These are phyloP conservation scores for Pogoniulus pusillus DNA, from an alignment of 2,797 vertebrate genomes.

Conservation along the genomic window DNA sequence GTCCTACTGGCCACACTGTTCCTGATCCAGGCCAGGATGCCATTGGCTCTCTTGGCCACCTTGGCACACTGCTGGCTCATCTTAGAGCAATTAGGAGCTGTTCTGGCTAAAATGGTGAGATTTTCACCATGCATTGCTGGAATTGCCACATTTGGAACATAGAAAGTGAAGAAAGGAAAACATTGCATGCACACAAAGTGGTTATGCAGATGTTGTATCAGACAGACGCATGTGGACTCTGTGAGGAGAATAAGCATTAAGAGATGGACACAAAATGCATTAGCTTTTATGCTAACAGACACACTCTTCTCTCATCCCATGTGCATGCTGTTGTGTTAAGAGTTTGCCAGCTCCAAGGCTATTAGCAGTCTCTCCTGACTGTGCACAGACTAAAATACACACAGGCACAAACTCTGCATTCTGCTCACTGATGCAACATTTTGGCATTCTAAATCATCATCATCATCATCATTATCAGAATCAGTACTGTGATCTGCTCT, in stretches of 20 bases:
- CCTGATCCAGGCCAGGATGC: too few relatives aligned
- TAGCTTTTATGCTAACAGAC: not conserved
- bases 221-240: not conserved
- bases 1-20: too few relatives aligned
- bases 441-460: not conserved
- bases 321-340: not conserved
- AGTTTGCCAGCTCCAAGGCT: not conserved
- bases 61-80: too few relatives aligned
- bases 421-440: not conserved
- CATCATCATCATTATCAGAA: not conserved
- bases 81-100: not conserved
- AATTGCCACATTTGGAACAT: conserved; percentile 6
- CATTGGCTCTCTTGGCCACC: too few relatives aligned
- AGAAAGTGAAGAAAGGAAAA: not conserved
- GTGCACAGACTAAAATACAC: not conserved
- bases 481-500: not conserved
- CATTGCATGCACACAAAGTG: not conserved
- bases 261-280: not conserved
- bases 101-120: not conserved
- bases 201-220: not conserved
- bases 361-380: not conserved
- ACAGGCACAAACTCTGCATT: not conserved
- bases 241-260: not conserved
- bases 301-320: not conserved
- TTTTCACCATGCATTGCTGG: not conserved